These are phyloP conservation scores for Apostichopus japonicus DNA, from an alignment of 35 echinoderm and acorn worm genomes.

Conservation along the genomic window DNA sequence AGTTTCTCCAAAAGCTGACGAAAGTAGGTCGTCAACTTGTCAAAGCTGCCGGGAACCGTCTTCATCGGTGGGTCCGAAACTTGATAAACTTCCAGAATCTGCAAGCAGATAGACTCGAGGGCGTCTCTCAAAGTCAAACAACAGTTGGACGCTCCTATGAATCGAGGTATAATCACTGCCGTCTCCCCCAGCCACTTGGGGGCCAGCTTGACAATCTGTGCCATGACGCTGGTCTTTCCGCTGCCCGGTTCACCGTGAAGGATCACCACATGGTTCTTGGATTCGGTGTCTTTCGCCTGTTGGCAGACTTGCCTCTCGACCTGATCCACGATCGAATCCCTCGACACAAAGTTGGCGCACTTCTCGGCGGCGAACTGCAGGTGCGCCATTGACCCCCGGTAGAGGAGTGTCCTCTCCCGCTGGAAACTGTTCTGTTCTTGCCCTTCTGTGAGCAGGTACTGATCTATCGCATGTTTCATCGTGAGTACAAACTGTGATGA, in stretches of 20 bases:
- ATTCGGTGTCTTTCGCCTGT: slow-evolving; percentile 51
- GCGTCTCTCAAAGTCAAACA: slow-evolving; percentile 85
- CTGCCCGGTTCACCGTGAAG: slow-evolving; percentile 86
- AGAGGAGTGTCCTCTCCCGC: slow-evolving; percentile 67
- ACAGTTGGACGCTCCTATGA: slow-evolving; percentile 70
- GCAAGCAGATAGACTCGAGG: slow-evolving; percentile 77
- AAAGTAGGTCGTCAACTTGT: slow-evolving; percentile 79
- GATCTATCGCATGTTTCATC: slow-evolving; percentile 85
- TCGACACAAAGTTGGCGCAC: slow-evolving; percentile 73
- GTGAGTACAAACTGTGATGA: slow-evolving; percentile 75
- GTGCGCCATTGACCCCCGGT: slow-evolving; percentile 73
- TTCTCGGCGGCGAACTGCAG: slow-evolving; percentile 69
- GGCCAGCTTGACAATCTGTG: slow-evolving; percentile 80
- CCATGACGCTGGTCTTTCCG: slow-evolving; percentile 84
- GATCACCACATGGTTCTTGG: slow-evolving; percentile 73
- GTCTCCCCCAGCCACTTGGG: slow-evolving; percentile 88
- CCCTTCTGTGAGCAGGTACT: slow-evolving; percentile 71
- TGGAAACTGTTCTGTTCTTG: slow-evolving; percentile 72
- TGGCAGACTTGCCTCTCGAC: slow-evolving; percentile 81
- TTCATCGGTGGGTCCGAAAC: slow-evolving; percentile 59
- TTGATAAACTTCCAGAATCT: slow-evolving; percentile 89
- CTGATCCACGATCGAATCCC: slow-evolving; percentile 83
- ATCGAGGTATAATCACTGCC: slow-evolving; percentile 75
- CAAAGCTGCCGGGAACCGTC: slow-evolving; percentile 69
- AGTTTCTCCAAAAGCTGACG: slow-evolving; percentile 78